Percentiles rank a stretch among this genome's conserved stretches.
Evolutionary conservation across 2,797 vertebrate genomes (phyloP).

Genomic region (Tenualosa ilisha): DNA sequence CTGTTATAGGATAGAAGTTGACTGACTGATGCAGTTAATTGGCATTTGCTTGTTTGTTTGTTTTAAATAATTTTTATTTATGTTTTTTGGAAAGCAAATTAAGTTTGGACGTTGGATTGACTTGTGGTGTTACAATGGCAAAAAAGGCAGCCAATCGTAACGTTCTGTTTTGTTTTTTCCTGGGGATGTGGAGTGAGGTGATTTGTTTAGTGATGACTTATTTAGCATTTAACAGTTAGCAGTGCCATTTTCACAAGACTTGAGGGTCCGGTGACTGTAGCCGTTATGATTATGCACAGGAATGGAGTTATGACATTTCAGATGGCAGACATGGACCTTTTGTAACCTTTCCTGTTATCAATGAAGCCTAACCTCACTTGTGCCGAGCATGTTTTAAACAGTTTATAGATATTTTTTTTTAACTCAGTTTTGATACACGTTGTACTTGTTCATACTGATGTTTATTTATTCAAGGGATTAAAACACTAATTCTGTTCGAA

Average conservation of each 20-base stretch:
- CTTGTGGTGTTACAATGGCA: not conserved
- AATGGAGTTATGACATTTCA: constrained; percentile 35
- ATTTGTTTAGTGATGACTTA: constrained; percentile 20
- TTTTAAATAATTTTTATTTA: not conserved
- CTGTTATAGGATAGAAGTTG: constrained; percentile 15
- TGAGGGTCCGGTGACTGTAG: constrained; percentile 14
- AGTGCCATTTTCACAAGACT: constrained; percentile 22
- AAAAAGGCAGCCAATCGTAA: not conserved
- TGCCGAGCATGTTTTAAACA: constrained; percentile 29
- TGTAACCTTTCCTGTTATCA: constrained; percentile 3
- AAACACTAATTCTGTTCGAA: constrained; percentile 60
- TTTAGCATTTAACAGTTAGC: not conserved
- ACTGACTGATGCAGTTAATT: not conserved
- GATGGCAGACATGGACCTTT: not conserved
- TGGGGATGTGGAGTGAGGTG: not conserved
- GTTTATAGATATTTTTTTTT: constrained; percentile 37
- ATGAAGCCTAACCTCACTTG: constrained; percentile 19
- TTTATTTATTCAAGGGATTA: constrained; percentile 58
- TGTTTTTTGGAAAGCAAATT: not conserved
- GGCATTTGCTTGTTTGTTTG: too few species aligned
- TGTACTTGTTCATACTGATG: constrained; percentile 15
- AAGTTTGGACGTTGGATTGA: constrained; percentile 29
- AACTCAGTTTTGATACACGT: constrained; percentile 29
- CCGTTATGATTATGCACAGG: constrained; percentile 29
- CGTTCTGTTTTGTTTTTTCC: not conserved